A percentile compares a stretch with the other conserved stretches of the same genome.
Conservation (phyloP, 2,797 vertebrate genomes). For the Ambastaia sidthimunki region DNA sequence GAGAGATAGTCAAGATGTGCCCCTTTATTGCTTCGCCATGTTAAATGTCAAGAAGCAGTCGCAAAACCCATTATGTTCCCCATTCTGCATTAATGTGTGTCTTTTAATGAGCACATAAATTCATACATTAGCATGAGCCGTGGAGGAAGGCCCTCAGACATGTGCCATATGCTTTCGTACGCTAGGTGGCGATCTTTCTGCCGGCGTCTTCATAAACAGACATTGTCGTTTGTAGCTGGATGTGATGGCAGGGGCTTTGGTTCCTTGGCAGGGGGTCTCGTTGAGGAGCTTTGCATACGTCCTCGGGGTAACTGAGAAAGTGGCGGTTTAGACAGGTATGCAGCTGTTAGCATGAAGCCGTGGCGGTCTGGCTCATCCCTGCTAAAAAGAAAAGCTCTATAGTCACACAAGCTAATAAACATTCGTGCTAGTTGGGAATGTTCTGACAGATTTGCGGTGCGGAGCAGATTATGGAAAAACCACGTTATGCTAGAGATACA, state of each 20-base stretch:
- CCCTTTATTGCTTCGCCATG: slow-evolving; percentile 53
- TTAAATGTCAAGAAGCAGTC: slow-evolving; percentile 62
- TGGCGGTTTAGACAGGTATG: slow-evolving; percentile 37
- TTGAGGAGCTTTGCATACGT: slow-evolving; percentile 54
- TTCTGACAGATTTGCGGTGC: not conserved
- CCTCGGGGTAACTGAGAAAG: slow-evolving; percentile 39
- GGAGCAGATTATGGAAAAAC: slow-evolving; percentile 14
- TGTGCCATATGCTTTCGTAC: slow-evolving; percentile 13
- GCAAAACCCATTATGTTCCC: slow-evolving; percentile 45
- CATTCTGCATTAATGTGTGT: slow-evolving; percentile 43
- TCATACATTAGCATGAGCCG: slow-evolving; percentile 46
- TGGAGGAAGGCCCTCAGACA: not conserved
- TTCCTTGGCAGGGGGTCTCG: slow-evolving; percentile 32
- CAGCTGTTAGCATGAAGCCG: slow-evolving; percentile 42
- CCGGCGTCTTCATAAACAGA: not conserved
- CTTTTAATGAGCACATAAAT: slow-evolving; percentile 58
- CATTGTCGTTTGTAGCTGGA: not conserved
- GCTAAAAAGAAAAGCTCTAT: not conserved
- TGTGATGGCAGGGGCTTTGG: not conserved
- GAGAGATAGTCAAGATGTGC: slow-evolving; percentile 38
- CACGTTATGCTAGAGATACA: not conserved
- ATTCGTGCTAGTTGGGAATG: not conserved
- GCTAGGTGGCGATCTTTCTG: slow-evolving; percentile 12
- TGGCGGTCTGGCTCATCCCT: not conserved
- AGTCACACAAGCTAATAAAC: slow-evolving; percentile 12